Percentiles rank a stretch among this genome's conserved stretches.
phyloP scores from a whole-genome alignment of 2,888 invertebrate genomes.

The Ceramica pisi region DNA sequence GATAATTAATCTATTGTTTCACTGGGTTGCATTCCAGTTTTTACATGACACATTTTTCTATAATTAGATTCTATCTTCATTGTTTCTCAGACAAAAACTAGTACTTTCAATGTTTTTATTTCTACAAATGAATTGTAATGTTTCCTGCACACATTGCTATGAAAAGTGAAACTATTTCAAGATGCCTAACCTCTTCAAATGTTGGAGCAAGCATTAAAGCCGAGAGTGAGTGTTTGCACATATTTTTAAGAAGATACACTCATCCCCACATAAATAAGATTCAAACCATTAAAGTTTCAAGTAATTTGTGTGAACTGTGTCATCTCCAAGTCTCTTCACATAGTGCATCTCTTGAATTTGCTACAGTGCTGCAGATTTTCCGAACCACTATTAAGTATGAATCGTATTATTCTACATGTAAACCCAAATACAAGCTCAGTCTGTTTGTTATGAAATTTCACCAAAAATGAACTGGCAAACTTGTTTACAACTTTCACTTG shows the following conservation, averaged over 20 bases:
- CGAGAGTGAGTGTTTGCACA: not conserved
- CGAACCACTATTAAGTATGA: too few relatives aligned
- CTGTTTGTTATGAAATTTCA: constrained; percentile 11
- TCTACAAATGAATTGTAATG: not conserved
- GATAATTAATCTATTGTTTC: constrained; percentile 29
- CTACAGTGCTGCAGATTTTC: too few relatives aligned
- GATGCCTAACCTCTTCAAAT: constrained; percentile 6
- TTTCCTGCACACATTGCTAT: not conserved
- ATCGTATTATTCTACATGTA: not conserved
- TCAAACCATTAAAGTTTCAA: constrained; percentile 7
- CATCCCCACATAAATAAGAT: not conserved
- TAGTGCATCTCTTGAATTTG: too few relatives aligned
- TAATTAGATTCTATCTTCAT: constrained; percentile 20
- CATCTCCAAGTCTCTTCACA: too few relatives aligned
- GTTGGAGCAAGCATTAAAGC: constrained; percentile 20
- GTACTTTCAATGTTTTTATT: not conserved
- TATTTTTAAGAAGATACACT: not conserved
- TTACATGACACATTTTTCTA: constrained; percentile 14
- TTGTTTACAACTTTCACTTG: constrained; percentile 38
- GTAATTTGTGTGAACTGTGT: not conserved
- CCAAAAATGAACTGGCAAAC: constrained; percentile 6
- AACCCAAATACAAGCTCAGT: not conserved
- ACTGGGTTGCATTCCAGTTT: constrained; percentile 15
- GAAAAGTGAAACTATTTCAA: constrained; percentile 47
- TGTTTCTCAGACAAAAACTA: constrained; percentile 17